Conservation (phyloP, 2,113 vertebrate species). For the Scalopus aquaticus region DNA sequence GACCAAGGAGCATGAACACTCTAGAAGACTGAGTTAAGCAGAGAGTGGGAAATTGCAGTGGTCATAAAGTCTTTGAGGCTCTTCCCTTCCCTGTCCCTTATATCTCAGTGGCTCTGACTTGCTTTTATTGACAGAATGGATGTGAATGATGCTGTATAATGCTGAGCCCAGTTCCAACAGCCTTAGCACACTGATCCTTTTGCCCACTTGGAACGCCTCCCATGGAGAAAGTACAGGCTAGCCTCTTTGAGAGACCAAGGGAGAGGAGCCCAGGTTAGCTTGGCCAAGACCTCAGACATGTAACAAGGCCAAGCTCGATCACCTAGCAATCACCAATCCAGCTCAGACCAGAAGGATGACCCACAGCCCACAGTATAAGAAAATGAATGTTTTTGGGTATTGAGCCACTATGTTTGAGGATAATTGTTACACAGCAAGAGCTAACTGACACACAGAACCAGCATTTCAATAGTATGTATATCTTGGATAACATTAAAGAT, state of each 20-base stretch:
- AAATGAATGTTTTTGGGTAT: neutral
- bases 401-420: neutral
- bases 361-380: neutral
- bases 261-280: neutral
- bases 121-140: neutral
- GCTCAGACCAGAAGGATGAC: neutral
- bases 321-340: neutral
- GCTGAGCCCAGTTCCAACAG: neutral
- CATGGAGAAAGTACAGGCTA: neutral
- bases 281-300: neutral
- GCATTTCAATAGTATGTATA: neutral
- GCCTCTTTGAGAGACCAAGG: neutral
- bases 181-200: neutral
- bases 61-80: neutral
- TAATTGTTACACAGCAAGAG: neutral
- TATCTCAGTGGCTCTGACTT: neutral
- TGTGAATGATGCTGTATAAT: neutral
- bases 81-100: neutral
- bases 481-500: conserved; percentile 29
- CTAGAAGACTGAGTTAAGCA: neutral
- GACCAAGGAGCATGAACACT: neutral
- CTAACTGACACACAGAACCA: neutral
- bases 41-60: too few species aligned
- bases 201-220: neutral
- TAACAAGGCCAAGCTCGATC: neutral